Percentiles rank a stretch among this genome's conserved stretches.
Conservation (phyloP, 2,113 vertebrate species). For the Elanus axillaris region DNA sequence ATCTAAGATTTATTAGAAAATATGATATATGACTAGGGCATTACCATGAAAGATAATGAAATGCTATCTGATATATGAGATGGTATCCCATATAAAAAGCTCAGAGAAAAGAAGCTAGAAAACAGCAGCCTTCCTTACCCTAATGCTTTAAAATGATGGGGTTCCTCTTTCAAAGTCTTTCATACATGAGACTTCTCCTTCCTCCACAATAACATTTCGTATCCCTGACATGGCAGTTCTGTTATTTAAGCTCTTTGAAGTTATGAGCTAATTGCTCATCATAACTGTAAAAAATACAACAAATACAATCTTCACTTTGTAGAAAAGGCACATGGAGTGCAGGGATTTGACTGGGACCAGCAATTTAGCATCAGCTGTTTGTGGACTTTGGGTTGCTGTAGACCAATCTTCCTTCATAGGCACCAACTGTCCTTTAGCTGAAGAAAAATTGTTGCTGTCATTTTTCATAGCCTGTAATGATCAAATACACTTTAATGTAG, state of each 20-base stretch:
- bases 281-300: background rate
- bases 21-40: background rate
- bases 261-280: background rate
- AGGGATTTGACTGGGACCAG: background rate
- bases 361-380: background rate
- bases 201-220: background rate
- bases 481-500: background rate
- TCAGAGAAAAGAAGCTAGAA: background rate
- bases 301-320: background rate
- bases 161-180: background rate
- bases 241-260: background rate
- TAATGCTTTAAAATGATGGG: background rate
- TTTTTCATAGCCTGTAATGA: background rate
- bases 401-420: background rate
- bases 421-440: background rate
- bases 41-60: slow-evolving; percentile 45
- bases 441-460: background rate
- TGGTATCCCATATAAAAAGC: background rate
- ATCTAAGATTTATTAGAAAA: slow-evolving; percentile 56
- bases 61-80: background rate
- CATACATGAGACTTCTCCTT: background rate
- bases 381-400: background rate
- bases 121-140: background rate
- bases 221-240: background rate
- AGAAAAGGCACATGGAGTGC: background rate